phyloP scores from a whole-genome alignment of 2,888 invertebrate species.

The Thecocarcelia acutangulata region DNA sequence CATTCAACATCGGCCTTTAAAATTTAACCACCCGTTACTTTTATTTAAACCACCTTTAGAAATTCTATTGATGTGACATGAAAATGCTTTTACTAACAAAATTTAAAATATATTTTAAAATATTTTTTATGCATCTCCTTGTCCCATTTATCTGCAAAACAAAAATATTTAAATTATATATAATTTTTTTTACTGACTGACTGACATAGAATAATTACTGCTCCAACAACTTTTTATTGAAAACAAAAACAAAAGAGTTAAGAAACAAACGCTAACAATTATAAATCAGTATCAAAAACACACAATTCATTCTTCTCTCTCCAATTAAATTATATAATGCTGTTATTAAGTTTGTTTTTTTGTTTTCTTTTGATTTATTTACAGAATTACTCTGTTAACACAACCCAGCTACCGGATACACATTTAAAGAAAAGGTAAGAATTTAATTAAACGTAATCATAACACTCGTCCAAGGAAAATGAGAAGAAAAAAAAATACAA shows the following conservation, averaged over 20 bases:
- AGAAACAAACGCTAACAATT: slow-evolving; percentile 7
- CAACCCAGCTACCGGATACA: slow-evolving; percentile 20
- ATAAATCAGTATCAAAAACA: background rate
- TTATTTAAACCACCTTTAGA: no score
- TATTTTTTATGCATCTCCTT: no score
- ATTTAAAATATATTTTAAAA: no score
- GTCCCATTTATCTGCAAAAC: no score
- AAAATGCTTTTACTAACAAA: no score
- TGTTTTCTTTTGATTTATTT: slow-evolving; percentile 28
- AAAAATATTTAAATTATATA: no score
- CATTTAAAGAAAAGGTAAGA: slow-evolving; percentile 53
- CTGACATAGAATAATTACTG: slow-evolving; percentile 7
- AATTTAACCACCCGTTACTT: no score
- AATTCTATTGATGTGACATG: no score
- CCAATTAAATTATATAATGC: slow-evolving; percentile 37
- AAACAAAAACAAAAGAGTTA: slow-evolving; percentile 1
- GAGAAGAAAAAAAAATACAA: background rate
- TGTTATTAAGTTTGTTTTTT: slow-evolving; percentile 31
- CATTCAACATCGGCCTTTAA: no score
- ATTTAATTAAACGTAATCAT: slow-evolving; percentile 52
- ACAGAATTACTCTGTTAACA: slow-evolving; percentile 23
- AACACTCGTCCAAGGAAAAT: background rate
- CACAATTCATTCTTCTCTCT: slow-evolving; percentile 13
- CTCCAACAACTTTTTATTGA: background rate
- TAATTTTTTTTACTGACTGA: slow-evolving; percentile 11